Evolutionary conservation across 2,113 vertebrate species (phyloP).

Genomic region (Bombycilla garrulus): DNA sequence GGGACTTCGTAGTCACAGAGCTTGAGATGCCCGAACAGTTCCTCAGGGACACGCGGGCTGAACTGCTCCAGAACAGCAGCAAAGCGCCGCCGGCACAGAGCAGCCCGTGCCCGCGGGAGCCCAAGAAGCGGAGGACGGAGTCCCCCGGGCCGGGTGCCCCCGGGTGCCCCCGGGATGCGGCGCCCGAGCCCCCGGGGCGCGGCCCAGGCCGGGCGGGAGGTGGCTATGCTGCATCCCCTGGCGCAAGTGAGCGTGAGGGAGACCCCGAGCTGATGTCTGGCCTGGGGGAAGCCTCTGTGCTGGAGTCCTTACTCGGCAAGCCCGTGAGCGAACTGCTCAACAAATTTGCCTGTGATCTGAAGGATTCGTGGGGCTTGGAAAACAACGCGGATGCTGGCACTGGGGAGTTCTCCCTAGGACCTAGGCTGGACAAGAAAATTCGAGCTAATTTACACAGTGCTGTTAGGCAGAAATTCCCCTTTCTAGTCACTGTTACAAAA

Average conservation of each 20-base stretch:
- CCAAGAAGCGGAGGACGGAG: background rate
- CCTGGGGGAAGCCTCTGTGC: background rate
- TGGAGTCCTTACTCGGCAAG: constrained; percentile 77
- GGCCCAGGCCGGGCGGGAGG: background rate
- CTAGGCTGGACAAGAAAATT: constrained; percentile 78
- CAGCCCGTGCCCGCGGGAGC: background rate
- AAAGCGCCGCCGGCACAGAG: background rate
- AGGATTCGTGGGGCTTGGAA: constrained; percentile 15
- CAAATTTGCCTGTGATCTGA: constrained; percentile 76
- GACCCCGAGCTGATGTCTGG: background rate
- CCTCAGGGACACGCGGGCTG: constrained; percentile 6
- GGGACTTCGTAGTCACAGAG: constrained; percentile 90
- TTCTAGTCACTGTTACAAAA: constrained; percentile 85
- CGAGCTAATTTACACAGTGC: constrained; percentile 84
- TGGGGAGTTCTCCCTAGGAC: constrained; percentile 80
- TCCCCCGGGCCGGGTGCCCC: background rate
- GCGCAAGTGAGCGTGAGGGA: background rate
- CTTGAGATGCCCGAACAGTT: constrained; percentile 71
- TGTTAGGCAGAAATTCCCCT: constrained; percentile 86
- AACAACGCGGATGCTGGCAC: background rate
- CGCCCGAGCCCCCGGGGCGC: background rate
- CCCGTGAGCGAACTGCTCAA: constrained; percentile 68
- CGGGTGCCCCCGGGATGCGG: background rate
- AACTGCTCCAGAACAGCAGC: background rate
- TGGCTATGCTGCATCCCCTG: background rate